Evolutionary conservation across 2,113 vertebrate genomes (phyloP).

Genomic region (Abramis brama): DNA sequence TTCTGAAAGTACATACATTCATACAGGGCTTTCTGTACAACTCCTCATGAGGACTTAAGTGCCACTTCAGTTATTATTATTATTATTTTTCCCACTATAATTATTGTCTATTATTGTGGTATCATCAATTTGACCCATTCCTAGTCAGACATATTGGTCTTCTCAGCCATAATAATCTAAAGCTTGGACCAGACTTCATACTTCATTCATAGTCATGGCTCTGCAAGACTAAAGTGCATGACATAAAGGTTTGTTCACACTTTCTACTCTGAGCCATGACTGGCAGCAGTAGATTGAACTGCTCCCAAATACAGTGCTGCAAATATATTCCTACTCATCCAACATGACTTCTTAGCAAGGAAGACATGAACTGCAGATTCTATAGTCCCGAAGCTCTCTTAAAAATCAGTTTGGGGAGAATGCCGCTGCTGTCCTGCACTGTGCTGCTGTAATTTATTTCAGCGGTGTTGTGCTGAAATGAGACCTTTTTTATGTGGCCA

Average conservation of each 20-base stretch:
- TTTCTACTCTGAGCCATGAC: background rate
- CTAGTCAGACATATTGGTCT: background rate
- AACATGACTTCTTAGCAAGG: background rate
- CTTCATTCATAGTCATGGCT: background rate
- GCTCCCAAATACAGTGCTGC: slow-evolving; percentile 6
- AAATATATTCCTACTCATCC: background rate
- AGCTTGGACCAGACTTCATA: background rate
- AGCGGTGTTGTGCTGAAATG: slow-evolving; percentile 8
- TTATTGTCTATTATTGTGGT: background rate
- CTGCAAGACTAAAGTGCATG: background rate
- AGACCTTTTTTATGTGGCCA: slow-evolving; percentile 42
- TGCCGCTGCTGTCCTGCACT: too few species aligned
- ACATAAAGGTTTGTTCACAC: background rate
- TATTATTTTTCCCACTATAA: background rate
- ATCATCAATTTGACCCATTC: background rate
- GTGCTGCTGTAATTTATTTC: slow-evolving; percentile 14
- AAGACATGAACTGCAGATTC: slow-evolving; percentile 1
- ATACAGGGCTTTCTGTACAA: background rate
- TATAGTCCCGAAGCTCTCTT: background rate
- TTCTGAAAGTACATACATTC: background rate
- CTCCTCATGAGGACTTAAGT: background rate
- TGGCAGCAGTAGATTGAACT: background rate
- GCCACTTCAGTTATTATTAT: background rate
- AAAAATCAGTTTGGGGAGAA: slow-evolving; percentile 4
- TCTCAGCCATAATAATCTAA: background rate